A percentile compares a stretch with the other conserved stretches of the same genome.
These are phyloP conservation scores for Diaphora mendica DNA, from an alignment of 2,888 invertebrate genomes.

Conservation along the genomic window DNA sequence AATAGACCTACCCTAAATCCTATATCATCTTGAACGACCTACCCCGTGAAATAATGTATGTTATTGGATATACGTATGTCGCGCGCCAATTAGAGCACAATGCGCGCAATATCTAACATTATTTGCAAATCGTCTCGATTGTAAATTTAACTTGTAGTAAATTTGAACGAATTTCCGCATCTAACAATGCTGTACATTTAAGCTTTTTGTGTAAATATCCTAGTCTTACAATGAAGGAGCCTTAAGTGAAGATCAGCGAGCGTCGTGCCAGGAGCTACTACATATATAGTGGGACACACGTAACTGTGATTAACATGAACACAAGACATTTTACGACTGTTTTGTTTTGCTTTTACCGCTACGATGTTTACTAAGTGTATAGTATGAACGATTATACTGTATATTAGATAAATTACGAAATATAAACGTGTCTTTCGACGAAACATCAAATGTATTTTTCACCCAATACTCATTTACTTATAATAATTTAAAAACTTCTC, in stretches of 20 bases:
- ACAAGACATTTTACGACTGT: constrained; percentile 79
- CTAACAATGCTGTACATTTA: constrained; percentile 85
- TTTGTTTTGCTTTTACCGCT: constrained; percentile 86
- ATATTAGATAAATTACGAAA: constrained; percentile 71
- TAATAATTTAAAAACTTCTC: constrained; percentile 79
- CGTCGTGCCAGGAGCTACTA: constrained; percentile 61
- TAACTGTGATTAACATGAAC: constrained; percentile 85
- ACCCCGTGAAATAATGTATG: constrained; percentile 48
- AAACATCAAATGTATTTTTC: constrained; percentile 84
- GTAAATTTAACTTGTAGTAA: constrained; percentile 80
- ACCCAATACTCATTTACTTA: constrained; percentile 83
- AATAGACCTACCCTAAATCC: constrained; percentile 38
- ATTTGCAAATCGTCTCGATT: constrained; percentile 64
- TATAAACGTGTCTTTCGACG: constrained; percentile 73
- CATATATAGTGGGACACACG: constrained; percentile 66
- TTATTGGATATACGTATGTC: constrained; percentile 29
- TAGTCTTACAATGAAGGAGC: constrained; percentile 66
- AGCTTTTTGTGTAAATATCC: constrained; percentile 86
- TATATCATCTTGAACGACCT: constrained; percentile 53
- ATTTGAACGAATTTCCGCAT: constrained; percentile 82
- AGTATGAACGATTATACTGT: constrained; percentile 71
- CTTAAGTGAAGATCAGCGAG: constrained; percentile 61
- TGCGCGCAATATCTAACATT: constrained; percentile 50
- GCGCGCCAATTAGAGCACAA: constrained; percentile 40
- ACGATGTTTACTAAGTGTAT: constrained; percentile 84